Base-by-base conservation (phyloP, 2,113 vertebrate species). In the Polyodon spathula region DNA sequence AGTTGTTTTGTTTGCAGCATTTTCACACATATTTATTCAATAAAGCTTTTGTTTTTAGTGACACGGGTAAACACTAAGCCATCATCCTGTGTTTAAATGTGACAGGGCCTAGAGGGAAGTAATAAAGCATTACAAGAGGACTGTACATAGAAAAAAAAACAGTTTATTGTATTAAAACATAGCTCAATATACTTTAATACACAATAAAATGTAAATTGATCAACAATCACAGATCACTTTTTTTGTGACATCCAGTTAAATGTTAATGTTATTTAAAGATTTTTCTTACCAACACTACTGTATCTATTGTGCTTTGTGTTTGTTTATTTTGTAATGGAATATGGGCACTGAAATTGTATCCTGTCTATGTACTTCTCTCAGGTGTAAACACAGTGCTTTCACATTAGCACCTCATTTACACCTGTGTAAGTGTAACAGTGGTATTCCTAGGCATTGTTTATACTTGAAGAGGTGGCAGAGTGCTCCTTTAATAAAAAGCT, bases 11-110 rank as follows among this genome's bases (percentile, higher is more conserved):
- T 83, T 68, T 81, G 77, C 69, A 66, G 37, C 54, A 1, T 83
- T 90, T 88, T 89, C 84, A 79, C 84, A 84, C 82, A 46, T 82
- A 78, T 81, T 86, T 84, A 78, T 83, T 86, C 72, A 88, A 85
- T 81, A 76, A 76, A 69, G 66, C 71, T 82, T 88, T 88, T 87
- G 82, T 86, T 81, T 65, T 83, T 74, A 60, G 69, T 76, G 76
- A 66, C 70, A 68, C 27, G 61, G 66, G 79, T 74, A 79, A 84
- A 75, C 74, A 73, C 66, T 70, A 61, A 55, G 2, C 69, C 67
- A 68, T 85, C 68, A 76, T 82, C 66, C 72, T 70, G 63, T 64
- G 70, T 84, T 71, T 77, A 71, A 76, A 85, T 81, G 74, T 84
- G 84, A 84, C 74, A 76, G 73, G 70, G 77, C 74, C 81, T 80